A percentile compares a stretch with the other conserved stretches of the same genome.
phyloP scores from a whole-genome alignment of 2,797 vertebrate genomes.

The Enteromius viviparus region DNA sequence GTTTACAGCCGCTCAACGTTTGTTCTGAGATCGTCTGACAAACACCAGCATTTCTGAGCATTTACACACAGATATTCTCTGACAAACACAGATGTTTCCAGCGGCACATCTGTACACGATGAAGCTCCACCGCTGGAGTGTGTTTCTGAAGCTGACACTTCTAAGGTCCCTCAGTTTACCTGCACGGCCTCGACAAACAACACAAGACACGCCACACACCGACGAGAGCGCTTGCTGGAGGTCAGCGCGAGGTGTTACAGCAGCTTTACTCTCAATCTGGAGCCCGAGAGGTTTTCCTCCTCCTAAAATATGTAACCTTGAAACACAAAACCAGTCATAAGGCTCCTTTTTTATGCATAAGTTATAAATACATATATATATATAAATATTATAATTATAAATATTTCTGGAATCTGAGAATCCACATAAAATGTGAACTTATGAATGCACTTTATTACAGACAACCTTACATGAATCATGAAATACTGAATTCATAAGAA shows the following conservation, averaged over 20 bases:
- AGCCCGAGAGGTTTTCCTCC: neutral
- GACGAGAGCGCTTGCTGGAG: neutral
- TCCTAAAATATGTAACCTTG: neutral
- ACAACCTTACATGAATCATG: neutral
- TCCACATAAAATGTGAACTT: neutral
- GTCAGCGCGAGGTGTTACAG: neutral
- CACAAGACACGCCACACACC: neutral
- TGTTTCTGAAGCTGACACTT: neutral
- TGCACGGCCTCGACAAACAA: neutral
- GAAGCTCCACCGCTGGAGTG: neutral
- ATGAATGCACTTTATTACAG: neutral
- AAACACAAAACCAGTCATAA: neutral
- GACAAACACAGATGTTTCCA: constrained; percentile 24
- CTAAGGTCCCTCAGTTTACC: neutral
- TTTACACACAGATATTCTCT: neutral
- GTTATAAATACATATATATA: too few species aligned
- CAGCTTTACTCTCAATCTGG: neutral
- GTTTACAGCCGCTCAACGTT: neutral
- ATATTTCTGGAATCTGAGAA: neutral
- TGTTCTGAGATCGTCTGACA: neutral
- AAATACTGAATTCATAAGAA: neutral
- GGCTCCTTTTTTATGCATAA: too few species aligned
- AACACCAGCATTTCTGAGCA: constrained; percentile 8
- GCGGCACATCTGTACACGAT: neutral
- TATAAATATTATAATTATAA: too few species aligned